Evolutionary conservation across 2,113 vertebrate species (phyloP).

Genomic region (Eurypyga helias): DNA sequence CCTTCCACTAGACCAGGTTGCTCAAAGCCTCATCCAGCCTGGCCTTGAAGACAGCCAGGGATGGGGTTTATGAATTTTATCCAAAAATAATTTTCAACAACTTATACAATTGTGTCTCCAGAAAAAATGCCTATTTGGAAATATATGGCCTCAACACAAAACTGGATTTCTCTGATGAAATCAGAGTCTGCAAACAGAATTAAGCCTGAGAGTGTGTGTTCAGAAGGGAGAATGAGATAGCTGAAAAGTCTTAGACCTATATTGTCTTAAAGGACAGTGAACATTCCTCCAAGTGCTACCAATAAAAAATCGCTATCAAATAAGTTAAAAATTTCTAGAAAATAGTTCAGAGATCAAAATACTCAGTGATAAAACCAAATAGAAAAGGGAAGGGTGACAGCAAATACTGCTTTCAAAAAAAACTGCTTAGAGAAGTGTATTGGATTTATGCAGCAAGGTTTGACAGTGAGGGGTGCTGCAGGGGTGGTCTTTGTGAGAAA

Average conservation of each 20-base stretch:
- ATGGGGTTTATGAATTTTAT: neutral
- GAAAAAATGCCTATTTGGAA: neutral
- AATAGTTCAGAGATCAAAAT: neutral
- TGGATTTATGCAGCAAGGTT: neutral
- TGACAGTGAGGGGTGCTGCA: neutral
- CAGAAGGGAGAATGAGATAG: neutral
- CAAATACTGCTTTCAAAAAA: neutral
- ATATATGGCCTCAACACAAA: neutral
- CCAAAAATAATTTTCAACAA: neutral
- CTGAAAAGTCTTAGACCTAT: neutral
- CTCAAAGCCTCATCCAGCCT: too few relatives aligned
- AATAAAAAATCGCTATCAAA: neutral
- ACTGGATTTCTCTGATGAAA: neutral
- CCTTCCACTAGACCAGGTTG: too few relatives aligned
- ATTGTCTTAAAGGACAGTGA: neutral
- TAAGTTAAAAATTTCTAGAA: neutral
- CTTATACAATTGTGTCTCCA: neutral
- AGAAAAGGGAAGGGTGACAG: neutral
- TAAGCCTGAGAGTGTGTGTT: neutral
- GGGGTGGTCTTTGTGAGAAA: neutral
- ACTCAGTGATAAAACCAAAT: neutral
- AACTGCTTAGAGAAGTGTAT: neutral
- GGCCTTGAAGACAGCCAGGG: too few relatives aligned
- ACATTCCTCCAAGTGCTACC: neutral
- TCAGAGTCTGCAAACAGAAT: neutral